A percentile compares a stretch with the other conserved stretches of the same genome.
Evolutionary conservation across 1,140 invertebrate species (phyloP).

Genomic region (Metaphire vulgaris): DNA sequence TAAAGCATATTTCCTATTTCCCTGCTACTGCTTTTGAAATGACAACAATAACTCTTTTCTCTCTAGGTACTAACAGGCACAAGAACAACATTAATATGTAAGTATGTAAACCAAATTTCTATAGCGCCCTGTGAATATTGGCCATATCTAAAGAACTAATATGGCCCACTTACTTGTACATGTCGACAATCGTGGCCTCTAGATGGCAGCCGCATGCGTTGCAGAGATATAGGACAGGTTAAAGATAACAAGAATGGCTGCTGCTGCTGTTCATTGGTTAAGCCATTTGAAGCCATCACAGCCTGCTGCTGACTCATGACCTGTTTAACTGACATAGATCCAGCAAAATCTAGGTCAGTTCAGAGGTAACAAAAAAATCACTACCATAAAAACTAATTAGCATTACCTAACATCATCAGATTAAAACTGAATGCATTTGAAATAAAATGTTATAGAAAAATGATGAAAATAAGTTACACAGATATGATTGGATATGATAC

Average conservation of each 20-base stretch:
- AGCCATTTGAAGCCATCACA: constrained; percentile 52
- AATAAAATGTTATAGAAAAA: too few species aligned
- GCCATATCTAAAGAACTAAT: neutral
- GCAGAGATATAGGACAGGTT: constrained; percentile 93
- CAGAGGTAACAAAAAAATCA: too few species aligned
- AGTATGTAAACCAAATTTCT: neutral
- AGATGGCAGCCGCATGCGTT: constrained; percentile 83
- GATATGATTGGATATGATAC: too few species aligned
- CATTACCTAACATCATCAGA: too few species aligned
- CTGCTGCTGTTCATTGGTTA: constrained; percentile 53
- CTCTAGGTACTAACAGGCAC: neutral
- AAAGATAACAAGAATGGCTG: constrained; percentile 73
- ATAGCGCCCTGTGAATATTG: neutral
- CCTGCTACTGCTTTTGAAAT: neutral
- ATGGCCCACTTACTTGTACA: constrained; percentile 61
- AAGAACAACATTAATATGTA: neutral
- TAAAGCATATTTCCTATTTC: neutral
- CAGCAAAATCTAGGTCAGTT: too few species aligned
- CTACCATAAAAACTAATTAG: too few species aligned
- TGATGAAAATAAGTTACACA: too few species aligned
- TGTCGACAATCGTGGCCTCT: constrained; percentile 91
- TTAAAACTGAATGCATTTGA: too few species aligned
- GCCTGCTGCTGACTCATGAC: constrained; percentile 81
- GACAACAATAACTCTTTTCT: neutral
- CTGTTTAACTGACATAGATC: neutral